Evolutionary conservation across 1,140 invertebrate species (phyloP), one percentile per base, ranked within the genome.

Genomic region (Cyclina sinensis): DNA sequence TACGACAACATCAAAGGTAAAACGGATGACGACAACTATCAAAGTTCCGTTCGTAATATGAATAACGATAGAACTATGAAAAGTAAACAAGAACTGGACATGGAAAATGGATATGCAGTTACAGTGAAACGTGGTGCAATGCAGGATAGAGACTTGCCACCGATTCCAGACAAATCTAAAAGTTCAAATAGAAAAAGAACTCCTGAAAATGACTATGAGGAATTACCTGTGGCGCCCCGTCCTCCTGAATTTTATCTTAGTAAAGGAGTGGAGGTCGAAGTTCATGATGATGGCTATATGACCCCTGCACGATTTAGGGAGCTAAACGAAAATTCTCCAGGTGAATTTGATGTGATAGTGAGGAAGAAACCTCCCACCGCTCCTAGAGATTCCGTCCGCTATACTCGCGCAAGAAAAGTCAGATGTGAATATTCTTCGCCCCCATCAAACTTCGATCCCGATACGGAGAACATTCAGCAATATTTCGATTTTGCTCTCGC

Each of bases 161-260:
- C 94, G 0, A 92, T 94, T 62, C 94, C 92, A 32, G 78, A 59
- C 48, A 79, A 65, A 37, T 24, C 78, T 43, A 73, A 51, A 37
- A 76, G 82, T 14, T 62, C 65, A 0, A 54, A 54, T 32, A 81
- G 62, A 37, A 78, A 86, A 39, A 35, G 51, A 54, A 89, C 90
- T 51, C 91, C 88, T 51, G 94, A 94, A 65, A 92, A 91, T 12
- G 80, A 94, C n/a, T 94, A 94, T 85, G 94, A 94, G 79, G 92
- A 94, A 88, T 90, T 94, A 9, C 94, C 94, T 1, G 86, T 91
- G 0, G 93, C 93, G 4, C 93, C 93, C 0, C 51, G 88, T 32
- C 92, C 93, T 12, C 93, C 93, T 51, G 78, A 92, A 21, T 73
- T 82, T 43, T 73, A 80, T 43, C 5, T 24, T 18, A 51, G 21